Conservation (phyloP, 2,888 invertebrate species). For the Oeneis ivallda region DNA sequence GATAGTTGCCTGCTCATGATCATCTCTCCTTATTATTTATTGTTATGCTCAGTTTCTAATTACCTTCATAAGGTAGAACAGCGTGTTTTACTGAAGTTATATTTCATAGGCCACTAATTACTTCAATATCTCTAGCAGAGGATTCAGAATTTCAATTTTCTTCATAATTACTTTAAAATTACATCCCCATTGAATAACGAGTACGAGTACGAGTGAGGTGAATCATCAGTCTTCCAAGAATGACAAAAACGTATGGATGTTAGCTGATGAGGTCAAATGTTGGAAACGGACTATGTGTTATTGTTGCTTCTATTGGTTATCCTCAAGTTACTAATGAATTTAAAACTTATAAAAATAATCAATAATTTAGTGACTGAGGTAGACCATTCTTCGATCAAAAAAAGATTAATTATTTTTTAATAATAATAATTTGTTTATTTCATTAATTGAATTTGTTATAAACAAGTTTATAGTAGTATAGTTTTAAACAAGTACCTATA, state of each 20-base stretch:
- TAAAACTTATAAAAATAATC: no score
- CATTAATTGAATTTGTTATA: no score
- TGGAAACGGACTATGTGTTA: neutral
- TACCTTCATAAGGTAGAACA: conserved; percentile 28
- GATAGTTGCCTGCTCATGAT: conserved; percentile 21
- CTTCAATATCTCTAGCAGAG: conserved; percentile 14
- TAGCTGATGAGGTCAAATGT: neutral
- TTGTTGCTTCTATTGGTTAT: no score
- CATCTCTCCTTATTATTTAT: conserved; percentile 30
- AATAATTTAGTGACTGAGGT: no score
- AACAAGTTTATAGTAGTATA: no score
- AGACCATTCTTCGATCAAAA: no score
- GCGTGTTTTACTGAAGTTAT: conserved; percentile 22
- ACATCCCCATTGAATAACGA: conserved; percentile 5
- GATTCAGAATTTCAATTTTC: conserved; percentile 18
- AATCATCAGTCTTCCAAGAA: neutral
- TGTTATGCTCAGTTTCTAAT: conserved; percentile 32
- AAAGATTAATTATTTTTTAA: no score
- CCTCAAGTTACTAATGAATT: no score
- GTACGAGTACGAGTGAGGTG: neutral
- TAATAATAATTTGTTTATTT: no score
- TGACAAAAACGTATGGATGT: conserved; percentile 4
- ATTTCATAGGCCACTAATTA: conserved; percentile 27
- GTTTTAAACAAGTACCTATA: no score
- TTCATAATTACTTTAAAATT: conserved; percentile 6